Base-by-base conservation (phyloP, 2,888 invertebrate genomes). In the Andrena minutula region DNA sequence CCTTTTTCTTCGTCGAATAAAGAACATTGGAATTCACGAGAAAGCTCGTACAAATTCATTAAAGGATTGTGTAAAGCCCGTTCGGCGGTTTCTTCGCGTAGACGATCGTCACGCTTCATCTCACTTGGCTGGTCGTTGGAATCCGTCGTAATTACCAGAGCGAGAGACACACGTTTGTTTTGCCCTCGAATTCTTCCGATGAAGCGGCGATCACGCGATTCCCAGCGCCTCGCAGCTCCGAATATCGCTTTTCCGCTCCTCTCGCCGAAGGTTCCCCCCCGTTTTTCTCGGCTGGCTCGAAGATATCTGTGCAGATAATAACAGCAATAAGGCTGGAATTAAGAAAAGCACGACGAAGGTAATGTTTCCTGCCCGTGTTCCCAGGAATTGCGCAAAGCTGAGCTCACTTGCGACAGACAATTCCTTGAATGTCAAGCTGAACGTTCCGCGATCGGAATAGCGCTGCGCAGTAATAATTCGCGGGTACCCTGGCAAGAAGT, bases 391-490 rank as follows among this genome's bases (percentile, higher is more conserved):
- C 85, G 79, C 82, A 83, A 79, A 82, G 20, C 30, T 20, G 23
- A 51, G 60, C 68, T 68, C 65, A 75, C 85, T 82, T 76, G 86
- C 77, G 66, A 83, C 83, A 78, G 85, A 78, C 83, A 80, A 84
- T 88, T 82, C 82, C 82, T 80, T 79, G 81, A 87, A 87, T 82
- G 89, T 82, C 82, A 83, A 78, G 81, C 73, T 87, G 83, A 89
- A 82, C 76, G 76, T 75, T 56, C 71, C 88, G 60, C 86, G 82
- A 82, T 64, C 79, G 68, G 51, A 69, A 66, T 60, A 83, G 76
- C 73, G 64, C 35, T 51, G 49, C 30, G 56, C 20, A 3, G 70
- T 78, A 84, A 86, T 88, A 78, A 86, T 78, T 79, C 61, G 84
- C 79, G 85, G 85, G 78, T 79, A 82, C 32, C 64, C 71, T 47